phyloP scores from a whole-genome alignment of 2,888 invertebrate genomes.

The Andricus quercusramuli region DNA sequence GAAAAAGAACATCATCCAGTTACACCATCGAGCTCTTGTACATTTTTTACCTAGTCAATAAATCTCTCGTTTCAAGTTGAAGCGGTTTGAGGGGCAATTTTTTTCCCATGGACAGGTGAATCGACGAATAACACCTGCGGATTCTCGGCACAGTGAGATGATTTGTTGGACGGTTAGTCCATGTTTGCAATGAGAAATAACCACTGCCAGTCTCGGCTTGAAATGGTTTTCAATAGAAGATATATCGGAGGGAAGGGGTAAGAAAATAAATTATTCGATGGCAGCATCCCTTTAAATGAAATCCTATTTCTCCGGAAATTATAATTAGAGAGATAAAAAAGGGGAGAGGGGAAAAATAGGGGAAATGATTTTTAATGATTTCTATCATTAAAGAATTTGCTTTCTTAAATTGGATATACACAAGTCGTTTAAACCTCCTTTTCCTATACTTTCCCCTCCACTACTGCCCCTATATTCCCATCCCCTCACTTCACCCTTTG shows the following conservation, averaged over 20 bases:
- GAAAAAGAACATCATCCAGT: background rate
- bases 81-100: slow-evolving; percentile 14
- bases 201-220: background rate
- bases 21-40: background rate
- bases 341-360: too few species aligned
- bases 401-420: too few species aligned
- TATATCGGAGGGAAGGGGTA: background rate
- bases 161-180: slow-evolving; percentile 62
- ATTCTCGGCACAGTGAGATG: slow-evolving; percentile 47
- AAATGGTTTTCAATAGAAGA: slow-evolving; percentile 16
- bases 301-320: too few species aligned
- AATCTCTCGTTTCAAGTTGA: slow-evolving; percentile 15
- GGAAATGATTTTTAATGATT: too few species aligned
- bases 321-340: too few species aligned
- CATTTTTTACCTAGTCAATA: slow-evolving; percentile 25
- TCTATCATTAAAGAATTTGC: too few species aligned
- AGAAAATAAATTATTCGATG: background rate
- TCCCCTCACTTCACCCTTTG: too few species aligned
- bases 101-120: slow-evolving; percentile 23
- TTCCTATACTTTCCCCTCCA: too few species aligned
- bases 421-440: too few species aligned
- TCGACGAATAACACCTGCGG: slow-evolving; percentile 29
- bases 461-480: too few species aligned
- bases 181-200: slow-evolving; percentile 58
- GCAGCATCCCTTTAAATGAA: background rate